Percentiles rank a stretch among this genome's conserved stretches.
Evolutionary conservation across 2,797 vertebrate genomes (phyloP).

Genomic region (Ctenopoma multispine): DNA sequence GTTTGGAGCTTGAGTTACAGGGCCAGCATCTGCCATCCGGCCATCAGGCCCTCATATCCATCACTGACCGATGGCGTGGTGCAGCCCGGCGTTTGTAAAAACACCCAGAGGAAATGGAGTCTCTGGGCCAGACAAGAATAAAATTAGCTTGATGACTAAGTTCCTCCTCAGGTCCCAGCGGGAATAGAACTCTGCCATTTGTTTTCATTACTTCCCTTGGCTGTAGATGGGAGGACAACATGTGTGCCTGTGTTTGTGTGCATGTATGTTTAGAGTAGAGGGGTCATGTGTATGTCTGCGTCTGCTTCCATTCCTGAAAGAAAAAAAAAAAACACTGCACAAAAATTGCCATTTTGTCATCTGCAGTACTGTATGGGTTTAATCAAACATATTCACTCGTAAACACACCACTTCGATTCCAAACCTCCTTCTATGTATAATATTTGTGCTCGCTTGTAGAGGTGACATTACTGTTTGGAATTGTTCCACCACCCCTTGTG

Average conservation of each 20-base stretch:
- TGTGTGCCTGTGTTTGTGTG: slow-evolving; percentile 65
- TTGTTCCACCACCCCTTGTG: slow-evolving; percentile 70
- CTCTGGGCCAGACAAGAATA: slow-evolving; percentile 88
- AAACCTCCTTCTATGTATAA: slow-evolving; percentile 54
- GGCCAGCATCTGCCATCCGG: slow-evolving; percentile 89
- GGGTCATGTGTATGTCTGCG: slow-evolving; percentile 43
- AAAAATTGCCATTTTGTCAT: slow-evolving; percentile 61
- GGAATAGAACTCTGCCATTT: slow-evolving; percentile 87
- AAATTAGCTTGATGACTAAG: slow-evolving; percentile 91
- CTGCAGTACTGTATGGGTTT: slow-evolving; percentile 64
- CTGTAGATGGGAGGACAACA: slow-evolving; percentile 69
- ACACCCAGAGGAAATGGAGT: slow-evolving; percentile 90
- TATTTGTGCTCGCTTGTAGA: slow-evolving; percentile 64
- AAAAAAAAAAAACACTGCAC: slow-evolving; percentile 5
- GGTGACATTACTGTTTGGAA: slow-evolving; percentile 82
- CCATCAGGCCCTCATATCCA: slow-evolving; percentile 83
- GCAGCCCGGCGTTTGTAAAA: slow-evolving; percentile 86
- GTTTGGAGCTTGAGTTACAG: slow-evolving; percentile 89
- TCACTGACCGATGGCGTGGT: slow-evolving; percentile 80
- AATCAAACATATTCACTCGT: slow-evolving; percentile 80
- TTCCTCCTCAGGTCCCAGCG: slow-evolving; percentile 84
- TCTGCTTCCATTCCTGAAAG: slow-evolving; percentile 32
- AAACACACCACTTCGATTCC: slow-evolving; percentile 72
- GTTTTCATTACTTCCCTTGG: slow-evolving; percentile 87
- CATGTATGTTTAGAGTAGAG: slow-evolving; percentile 58